These are phyloP conservation scores for Mythimna albipuncta DNA, from an alignment of 2,888 invertebrate genomes.

Conservation along the genomic window DNA sequence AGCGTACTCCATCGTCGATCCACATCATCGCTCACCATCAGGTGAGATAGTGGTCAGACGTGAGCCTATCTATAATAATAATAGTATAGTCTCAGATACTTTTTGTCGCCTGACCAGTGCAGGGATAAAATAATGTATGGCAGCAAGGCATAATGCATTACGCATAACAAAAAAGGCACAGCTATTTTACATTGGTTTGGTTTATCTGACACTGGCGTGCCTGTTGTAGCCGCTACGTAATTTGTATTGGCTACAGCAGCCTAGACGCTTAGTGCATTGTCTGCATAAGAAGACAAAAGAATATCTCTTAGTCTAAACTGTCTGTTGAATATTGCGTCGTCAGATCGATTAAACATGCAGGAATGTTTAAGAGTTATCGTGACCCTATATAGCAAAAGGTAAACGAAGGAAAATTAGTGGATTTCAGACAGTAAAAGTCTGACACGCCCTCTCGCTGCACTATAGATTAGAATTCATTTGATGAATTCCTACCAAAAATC, in stretches of 20 bases:
- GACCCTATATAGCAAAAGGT: too few species aligned
- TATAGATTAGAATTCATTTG: too few species aligned
- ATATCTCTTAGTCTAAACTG: slow-evolving; percentile 30
- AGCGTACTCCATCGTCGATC: too few species aligned
- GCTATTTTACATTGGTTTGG: slow-evolving; percentile 5
- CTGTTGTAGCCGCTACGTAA: background rate
- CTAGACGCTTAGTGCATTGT: background rate
- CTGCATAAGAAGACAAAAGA: slow-evolving; percentile 18
- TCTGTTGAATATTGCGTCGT: slow-evolving; percentile 7
- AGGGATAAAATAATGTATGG: background rate
- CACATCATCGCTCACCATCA: too few species aligned
- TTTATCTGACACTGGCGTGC: slow-evolving; percentile 26
- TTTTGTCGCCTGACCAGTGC: background rate
- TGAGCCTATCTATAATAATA: too few species aligned
- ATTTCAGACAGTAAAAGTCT: too few species aligned
- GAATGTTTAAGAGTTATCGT: too few species aligned
- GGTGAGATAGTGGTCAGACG: too few species aligned
- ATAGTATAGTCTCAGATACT: background rate
- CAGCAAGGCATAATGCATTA: slow-evolving; percentile 7
- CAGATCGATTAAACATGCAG: slow-evolving; percentile 17
- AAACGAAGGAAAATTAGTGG: too few species aligned
- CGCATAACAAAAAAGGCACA: slow-evolving; percentile 27
- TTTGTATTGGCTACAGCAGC: slow-evolving; percentile 30
- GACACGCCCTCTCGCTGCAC: too few species aligned
- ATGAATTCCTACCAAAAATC: too few species aligned